Percentiles rank a stretch among this genome's conserved stretches.
phyloP scores from a whole-genome alignment of 2,797 vertebrate species.

The Aplochiton taeniatus region DNA sequence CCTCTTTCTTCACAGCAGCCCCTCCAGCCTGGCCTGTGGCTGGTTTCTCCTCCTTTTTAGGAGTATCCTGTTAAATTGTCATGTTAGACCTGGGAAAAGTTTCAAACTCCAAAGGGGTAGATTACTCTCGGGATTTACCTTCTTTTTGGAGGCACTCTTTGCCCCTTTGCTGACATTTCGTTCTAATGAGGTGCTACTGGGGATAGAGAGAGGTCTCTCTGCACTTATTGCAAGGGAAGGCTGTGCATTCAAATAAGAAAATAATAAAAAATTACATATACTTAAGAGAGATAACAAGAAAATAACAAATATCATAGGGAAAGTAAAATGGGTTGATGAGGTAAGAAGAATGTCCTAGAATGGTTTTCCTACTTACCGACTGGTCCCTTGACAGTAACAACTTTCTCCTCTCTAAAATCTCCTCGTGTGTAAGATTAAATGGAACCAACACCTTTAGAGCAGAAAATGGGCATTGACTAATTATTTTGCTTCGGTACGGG shows the following conservation, averaged over 20 bases:
- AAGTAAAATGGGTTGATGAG: neutral
- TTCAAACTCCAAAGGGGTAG: too few species aligned
- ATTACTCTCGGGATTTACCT: slow-evolving; percentile 55
- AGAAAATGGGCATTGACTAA: too few species aligned
- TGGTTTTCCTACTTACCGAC: slow-evolving; percentile 36
- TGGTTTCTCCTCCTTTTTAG: slow-evolving; percentile 66
- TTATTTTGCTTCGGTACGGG: too few species aligned
- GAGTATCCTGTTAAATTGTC: slow-evolving; percentile 49
- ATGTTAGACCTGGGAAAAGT: neutral
- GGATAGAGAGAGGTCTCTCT: slow-evolving; percentile 37
- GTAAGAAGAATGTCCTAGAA: neutral
- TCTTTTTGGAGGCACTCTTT: slow-evolving; percentile 69
- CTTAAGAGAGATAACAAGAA: too few species aligned
- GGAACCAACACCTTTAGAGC: slow-evolving; percentile 74
- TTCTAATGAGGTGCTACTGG: slow-evolving; percentile 48
- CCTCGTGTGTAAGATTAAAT: slow-evolving; percentile 81
- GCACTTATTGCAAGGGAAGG: slow-evolving; percentile 19
- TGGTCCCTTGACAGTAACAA: slow-evolving; percentile 67
- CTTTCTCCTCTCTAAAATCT: slow-evolving; percentile 81
- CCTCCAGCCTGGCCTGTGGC: slow-evolving; percentile 9
- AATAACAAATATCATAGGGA: neutral
- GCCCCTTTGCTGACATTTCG: slow-evolving; percentile 58
- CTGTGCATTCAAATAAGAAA: slow-evolving; percentile 32
- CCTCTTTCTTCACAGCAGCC: slow-evolving; percentile 57
- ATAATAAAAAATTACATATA: too few species aligned